Evolutionary conservation across 2,797 vertebrate species (phyloP).

Genomic region (Eptatretus atami): DNA sequence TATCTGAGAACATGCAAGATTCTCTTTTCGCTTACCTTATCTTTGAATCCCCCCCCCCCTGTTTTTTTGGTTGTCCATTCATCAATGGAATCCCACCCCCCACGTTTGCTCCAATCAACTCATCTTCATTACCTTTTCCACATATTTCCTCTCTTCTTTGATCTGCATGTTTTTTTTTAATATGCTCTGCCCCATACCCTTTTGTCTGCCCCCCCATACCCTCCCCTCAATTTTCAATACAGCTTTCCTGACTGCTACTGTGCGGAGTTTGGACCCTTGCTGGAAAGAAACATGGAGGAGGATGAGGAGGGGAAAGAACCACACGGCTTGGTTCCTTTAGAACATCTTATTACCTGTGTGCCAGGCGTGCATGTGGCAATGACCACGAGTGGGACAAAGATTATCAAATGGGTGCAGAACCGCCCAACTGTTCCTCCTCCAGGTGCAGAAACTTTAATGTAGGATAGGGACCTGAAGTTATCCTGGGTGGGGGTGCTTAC

Average conservation of each 20-base stretch:
- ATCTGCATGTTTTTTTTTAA: background rate
- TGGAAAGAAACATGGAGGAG: conserved; percentile 16
- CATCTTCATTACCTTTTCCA: too few relatives aligned
- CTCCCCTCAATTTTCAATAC: background rate
- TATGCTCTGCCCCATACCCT: background rate
- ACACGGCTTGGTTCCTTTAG: conserved; percentile 43
- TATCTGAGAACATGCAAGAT: too few relatives aligned
- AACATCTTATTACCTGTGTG: conserved; percentile 73
- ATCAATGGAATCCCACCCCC: too few relatives aligned
- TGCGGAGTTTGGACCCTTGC: conserved; percentile 32
- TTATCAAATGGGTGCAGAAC: conserved; percentile 92
- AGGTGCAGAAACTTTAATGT: conserved; percentile 17
- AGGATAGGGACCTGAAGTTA: background rate
- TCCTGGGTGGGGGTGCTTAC: background rate
- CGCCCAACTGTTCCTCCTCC: conserved; percentile 46
- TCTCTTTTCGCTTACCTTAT: too few relatives aligned
- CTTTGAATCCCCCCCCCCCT: too few relatives aligned
- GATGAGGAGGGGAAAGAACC: conserved; percentile 24
- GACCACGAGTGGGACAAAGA: conserved; percentile 72
- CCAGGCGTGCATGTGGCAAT: conserved; percentile 63
- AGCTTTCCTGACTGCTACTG: conserved; percentile 83
- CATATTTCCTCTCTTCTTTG: too few relatives aligned
- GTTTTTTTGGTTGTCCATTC: too few relatives aligned
- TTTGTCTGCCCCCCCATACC: background rate
- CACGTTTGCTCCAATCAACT: too few relatives aligned